Conservation (phyloP, 2,113 vertebrate genomes). For the Xenotilapia flavipinnis region DNA sequence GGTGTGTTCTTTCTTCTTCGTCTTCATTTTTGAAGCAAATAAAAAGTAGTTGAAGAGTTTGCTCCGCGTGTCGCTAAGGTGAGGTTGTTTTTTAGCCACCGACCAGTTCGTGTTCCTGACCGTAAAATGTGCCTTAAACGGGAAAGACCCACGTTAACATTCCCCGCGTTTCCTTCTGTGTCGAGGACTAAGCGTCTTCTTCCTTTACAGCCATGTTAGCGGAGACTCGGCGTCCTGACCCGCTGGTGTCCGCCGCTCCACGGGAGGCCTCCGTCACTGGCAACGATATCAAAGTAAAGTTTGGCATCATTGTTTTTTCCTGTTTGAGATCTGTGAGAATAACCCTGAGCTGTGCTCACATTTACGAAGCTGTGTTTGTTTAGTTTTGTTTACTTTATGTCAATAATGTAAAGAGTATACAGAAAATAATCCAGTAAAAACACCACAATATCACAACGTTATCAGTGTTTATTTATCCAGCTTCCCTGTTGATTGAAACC, state of each 20-base stretch:
- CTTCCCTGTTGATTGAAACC: background rate
- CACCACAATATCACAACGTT: background rate
- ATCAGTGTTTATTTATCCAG: background rate
- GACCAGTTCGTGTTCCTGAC: background rate
- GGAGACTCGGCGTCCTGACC: constrained; percentile 1
- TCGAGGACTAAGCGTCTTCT: background rate
- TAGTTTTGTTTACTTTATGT: background rate
- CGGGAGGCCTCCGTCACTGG: background rate
- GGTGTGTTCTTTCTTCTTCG: rapidly evolving
- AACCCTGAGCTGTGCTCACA: background rate
- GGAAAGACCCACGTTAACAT: rapidly evolving
- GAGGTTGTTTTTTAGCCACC: background rate
- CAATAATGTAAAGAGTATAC: background rate
- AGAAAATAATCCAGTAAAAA: background rate
- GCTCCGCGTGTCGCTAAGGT: background rate
- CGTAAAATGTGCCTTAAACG: no score
- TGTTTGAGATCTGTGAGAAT: background rate
- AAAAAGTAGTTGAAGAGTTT: background rate
- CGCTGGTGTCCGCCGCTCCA: background rate
- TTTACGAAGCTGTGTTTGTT: background rate
- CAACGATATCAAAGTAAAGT: constrained; percentile 37
- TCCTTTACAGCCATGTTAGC: constrained; percentile 56
- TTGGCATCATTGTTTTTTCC: background rate
- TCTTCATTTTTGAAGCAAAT: background rate
- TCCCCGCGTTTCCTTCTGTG: background rate